Evolutionary conservation across 2,888 invertebrate species (phyloP).

Genomic region (Pandemis corylana): DNA sequence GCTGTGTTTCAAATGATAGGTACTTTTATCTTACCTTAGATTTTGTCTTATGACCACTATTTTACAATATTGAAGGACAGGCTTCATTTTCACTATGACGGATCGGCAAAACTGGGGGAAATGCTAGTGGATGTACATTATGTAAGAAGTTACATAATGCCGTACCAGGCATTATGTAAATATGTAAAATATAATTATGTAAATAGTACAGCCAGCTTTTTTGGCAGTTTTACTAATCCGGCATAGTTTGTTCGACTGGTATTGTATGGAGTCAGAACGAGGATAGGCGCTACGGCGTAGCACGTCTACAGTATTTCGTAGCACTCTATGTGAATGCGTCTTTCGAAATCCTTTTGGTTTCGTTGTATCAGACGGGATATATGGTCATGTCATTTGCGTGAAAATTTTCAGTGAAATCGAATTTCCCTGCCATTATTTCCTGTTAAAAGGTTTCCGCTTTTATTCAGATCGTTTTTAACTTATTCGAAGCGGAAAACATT

Average conservation of each 20-base stretch:
- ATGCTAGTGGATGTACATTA: too few relatives aligned
- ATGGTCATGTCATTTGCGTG: not conserved
- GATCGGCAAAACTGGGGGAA: too few relatives aligned
- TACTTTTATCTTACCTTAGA: too few relatives aligned
- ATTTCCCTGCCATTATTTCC: not conserved
- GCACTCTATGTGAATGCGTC: not conserved
- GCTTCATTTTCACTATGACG: too few relatives aligned
- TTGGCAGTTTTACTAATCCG: too few relatives aligned
- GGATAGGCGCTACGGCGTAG: not conserved
- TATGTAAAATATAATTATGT: too few relatives aligned
- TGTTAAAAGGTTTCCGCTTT: constrained; percentile 11
- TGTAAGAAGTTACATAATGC: too few relatives aligned
- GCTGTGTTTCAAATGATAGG: too few relatives aligned
- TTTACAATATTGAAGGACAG: too few relatives aligned
- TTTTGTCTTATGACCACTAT: too few relatives aligned
- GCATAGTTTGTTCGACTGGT: not conserved
- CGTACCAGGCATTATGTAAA: too few relatives aligned
- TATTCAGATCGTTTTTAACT: constrained; percentile 26
- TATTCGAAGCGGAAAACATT: constrained; percentile 33
- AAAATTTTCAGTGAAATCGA: constrained; percentile 6
- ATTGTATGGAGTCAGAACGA: not conserved
- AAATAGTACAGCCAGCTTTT: too few relatives aligned
- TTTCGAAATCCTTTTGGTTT: not conserved
- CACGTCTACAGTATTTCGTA: constrained; percentile 7
- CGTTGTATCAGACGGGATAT: not conserved